Conservation (phyloP, 1,140 invertebrate genomes). For the Drosophila sulfurigaster region DNA sequence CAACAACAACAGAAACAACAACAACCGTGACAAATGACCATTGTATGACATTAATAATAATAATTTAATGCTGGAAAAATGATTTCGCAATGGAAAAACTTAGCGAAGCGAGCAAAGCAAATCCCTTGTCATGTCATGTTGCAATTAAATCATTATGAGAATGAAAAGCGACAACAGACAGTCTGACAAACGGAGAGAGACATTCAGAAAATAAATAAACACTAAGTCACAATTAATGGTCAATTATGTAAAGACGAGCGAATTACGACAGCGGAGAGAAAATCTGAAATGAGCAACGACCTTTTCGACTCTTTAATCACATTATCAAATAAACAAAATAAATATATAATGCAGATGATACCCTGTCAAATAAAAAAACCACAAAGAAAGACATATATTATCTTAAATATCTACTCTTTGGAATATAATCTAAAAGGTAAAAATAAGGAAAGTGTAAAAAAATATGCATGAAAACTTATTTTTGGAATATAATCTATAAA, state of each 20-base stretch:
- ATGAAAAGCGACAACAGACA: constrained; percentile 56
- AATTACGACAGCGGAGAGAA: neutral
- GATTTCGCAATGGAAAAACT: constrained; percentile 76
- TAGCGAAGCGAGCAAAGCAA: constrained; percentile 60
- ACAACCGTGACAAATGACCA: constrained; percentile 7
- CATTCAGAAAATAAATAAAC: constrained; percentile 14
- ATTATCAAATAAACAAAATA: neutral
- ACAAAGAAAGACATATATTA: no score
- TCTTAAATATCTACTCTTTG: no score
- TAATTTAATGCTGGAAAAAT: constrained; percentile 72
- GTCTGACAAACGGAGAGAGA: constrained; percentile 2
- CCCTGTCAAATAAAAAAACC: neutral
- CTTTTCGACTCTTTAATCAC: constrained; percentile 16
- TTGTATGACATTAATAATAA: constrained; percentile 77
- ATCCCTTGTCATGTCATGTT: constrained; percentile 81
- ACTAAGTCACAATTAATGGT: constrained; percentile 20
- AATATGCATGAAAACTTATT: no score
- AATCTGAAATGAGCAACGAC: constrained; percentile 12
- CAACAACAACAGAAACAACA: constrained; percentile 65
- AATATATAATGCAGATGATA: neutral
- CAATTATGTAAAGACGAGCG: constrained; percentile 28
- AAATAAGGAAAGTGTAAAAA: no score
- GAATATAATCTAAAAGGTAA: no score
- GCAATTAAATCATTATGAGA: constrained; percentile 75
- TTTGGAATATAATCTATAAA: no score